phyloP scores from a whole-genome alignment of 1,140 invertebrate species.

The Lysiphlebus fabarum region DNA sequence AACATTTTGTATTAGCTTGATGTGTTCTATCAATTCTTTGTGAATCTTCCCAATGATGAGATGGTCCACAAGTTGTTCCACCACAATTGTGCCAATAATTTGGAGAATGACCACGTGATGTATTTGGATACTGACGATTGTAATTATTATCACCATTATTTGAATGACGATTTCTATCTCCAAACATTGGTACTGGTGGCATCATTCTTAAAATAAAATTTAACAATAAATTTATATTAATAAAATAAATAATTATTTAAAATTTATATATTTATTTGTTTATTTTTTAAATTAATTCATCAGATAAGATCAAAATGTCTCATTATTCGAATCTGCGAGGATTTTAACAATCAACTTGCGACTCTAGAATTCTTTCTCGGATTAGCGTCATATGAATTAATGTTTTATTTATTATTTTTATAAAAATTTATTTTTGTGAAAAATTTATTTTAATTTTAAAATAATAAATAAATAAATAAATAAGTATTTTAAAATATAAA shows the following conservation, averaged over 20 bases:
- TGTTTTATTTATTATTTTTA: too few relatives aligned
- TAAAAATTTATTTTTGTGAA: too few relatives aligned
- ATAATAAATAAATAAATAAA: conserved; percentile 14
- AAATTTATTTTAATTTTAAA: too few relatives aligned
- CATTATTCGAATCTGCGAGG: conserved; percentile 48
- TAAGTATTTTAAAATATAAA: too few relatives aligned
- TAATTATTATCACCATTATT: conserved; percentile 38
- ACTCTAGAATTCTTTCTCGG: conserved; percentile 52
- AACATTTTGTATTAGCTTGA: conserved; percentile 35
- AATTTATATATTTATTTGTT: too few relatives aligned
- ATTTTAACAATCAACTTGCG: conserved; percentile 43
- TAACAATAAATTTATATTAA: too few relatives aligned
- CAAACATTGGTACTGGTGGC: conserved; percentile 40
- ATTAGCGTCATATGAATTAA: conserved; percentile 12
- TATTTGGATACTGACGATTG: too few relatives aligned
- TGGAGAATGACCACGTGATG: too few relatives aligned
- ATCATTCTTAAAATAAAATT: conserved; percentile 31
- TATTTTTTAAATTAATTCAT: too few relatives aligned
- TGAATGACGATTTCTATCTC: conserved; percentile 33
- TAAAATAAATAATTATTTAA: too few relatives aligned
- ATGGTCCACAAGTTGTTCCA: too few relatives aligned
- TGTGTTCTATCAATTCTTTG: conserved; percentile 34
- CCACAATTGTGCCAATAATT: too few relatives aligned
- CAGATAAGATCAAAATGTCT: conserved; percentile 54
- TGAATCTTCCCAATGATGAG: not conserved